phyloP scores from a whole-genome alignment of 1,140 invertebrate species.

The Drosophila ironensis region DNA sequence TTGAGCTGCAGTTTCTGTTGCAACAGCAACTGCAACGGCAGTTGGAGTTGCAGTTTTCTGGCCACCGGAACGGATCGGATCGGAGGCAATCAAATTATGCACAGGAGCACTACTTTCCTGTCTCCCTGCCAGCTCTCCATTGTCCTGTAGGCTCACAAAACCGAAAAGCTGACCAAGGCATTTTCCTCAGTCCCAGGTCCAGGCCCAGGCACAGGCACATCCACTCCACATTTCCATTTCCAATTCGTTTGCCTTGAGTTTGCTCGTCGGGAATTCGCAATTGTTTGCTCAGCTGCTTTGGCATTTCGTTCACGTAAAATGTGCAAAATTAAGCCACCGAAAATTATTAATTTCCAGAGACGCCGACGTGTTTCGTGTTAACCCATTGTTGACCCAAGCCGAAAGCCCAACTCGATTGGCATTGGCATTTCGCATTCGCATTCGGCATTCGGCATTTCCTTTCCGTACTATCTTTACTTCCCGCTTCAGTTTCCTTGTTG shows the following conservation, averaged over 20 bases:
- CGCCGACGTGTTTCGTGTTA: slow-evolving; percentile 38
- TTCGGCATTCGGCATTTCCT: background rate
- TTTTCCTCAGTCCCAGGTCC: slow-evolving; percentile 36
- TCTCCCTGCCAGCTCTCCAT: background rate
- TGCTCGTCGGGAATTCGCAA: background rate
- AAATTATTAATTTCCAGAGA: slow-evolving; percentile 70
- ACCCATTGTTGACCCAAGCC: slow-evolving; percentile 12
- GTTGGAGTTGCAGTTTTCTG: slow-evolving; percentile 27
- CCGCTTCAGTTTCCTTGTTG: slow-evolving; percentile 30
- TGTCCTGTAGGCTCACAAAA: slow-evolving; percentile 9
- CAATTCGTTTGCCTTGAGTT: slow-evolving; percentile 34
- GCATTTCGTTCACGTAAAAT: slow-evolving; percentile 66
- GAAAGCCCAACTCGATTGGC: background rate
- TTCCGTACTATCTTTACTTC: background rate
- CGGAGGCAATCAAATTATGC: slow-evolving; percentile 67
- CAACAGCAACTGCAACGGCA: slow-evolving; percentile 2
- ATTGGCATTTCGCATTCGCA: slow-evolving; percentile 7
- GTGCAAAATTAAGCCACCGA: slow-evolving; percentile 59
- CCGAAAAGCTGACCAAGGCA: slow-evolving; percentile 51
- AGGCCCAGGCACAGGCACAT: background rate
- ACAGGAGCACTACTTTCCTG: slow-evolving; percentile 30
- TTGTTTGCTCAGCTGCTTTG: slow-evolving; percentile 27
- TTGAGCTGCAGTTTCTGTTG: slow-evolving; percentile 31
- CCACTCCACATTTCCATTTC: slow-evolving; percentile 44
- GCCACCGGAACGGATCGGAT: background rate